These are phyloP conservation scores for Nowickia ferox DNA, from an alignment of 2,888 invertebrate genomes.

Conservation along the genomic window DNA sequence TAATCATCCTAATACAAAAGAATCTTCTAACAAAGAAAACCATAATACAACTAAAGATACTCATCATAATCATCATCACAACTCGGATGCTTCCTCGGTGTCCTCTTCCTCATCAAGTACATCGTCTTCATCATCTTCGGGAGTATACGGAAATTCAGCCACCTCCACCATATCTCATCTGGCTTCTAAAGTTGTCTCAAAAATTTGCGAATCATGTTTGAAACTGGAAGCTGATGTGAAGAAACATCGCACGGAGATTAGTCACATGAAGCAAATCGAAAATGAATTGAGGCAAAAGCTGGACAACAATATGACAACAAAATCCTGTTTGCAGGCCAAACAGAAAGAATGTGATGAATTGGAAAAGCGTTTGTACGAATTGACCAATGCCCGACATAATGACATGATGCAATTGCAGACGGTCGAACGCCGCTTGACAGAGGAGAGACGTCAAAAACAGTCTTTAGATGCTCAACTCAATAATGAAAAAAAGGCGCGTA, in stretches of 20 bases:
- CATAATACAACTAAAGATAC: slow-evolving; percentile 68
- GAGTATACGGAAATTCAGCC: slow-evolving; percentile 79
- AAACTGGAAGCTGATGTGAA: slow-evolving; percentile 83
- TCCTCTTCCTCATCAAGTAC: slow-evolving; percentile 76
- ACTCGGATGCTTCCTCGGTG: slow-evolving; percentile 74
- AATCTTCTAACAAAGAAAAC: slow-evolving; percentile 65
- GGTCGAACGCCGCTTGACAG: slow-evolving; percentile 92
- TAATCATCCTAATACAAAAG: slow-evolving; percentile 70
- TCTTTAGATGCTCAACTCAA: slow-evolving; percentile 89
- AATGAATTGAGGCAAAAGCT: slow-evolving; percentile 83
- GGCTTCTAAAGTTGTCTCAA: slow-evolving; percentile 82
- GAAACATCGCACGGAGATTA: slow-evolving; percentile 82
- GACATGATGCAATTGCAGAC: slow-evolving; percentile 90
- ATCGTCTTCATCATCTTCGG: slow-evolving; percentile 77
- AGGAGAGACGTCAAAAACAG: slow-evolving; percentile 90
- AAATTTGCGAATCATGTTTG: slow-evolving; percentile 83
- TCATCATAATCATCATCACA: slow-evolving; percentile 71
- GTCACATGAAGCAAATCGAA: slow-evolving; percentile 83
- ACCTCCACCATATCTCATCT: slow-evolving; percentile 80
- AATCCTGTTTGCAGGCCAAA: slow-evolving; percentile 91
- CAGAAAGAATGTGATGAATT: slow-evolving; percentile 91
- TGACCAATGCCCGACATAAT: slow-evolving; percentile 88
- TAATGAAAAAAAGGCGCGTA: slow-evolving; percentile 89
- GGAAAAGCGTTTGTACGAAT: slow-evolving; percentile 91
- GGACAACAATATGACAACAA: slow-evolving; percentile 86